phyloP scores from a whole-genome alignment of 2,113 vertebrate species.

The Penelope pileata region DNA sequence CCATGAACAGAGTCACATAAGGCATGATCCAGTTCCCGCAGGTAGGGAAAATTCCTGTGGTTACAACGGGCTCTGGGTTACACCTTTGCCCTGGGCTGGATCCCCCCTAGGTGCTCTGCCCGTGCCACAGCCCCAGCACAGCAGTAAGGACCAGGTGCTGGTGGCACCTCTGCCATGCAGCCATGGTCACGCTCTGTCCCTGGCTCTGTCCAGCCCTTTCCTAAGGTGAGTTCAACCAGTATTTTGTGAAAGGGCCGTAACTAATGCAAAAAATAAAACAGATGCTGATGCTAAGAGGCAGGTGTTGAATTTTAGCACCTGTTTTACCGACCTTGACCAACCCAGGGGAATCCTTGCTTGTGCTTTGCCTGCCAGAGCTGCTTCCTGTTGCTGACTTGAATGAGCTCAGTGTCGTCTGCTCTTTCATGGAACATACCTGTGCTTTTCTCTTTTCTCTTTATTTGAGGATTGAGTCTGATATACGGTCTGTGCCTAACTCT shows the following conservation, averaged over 20 bases:
- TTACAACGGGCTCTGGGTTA: neutral
- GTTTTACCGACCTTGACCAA: neutral
- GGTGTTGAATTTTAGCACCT: neutral
- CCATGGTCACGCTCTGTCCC: neutral
- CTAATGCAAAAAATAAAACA: neutral
- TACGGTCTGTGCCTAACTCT: constrained; percentile 43
- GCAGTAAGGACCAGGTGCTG: neutral
- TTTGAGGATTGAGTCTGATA: constrained; percentile 57
- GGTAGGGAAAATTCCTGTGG: fast-evolving
- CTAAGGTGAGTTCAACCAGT: neutral
- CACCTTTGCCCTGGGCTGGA: neutral
- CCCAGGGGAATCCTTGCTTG: constrained; percentile 58
- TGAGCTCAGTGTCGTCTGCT: constrained; percentile 33
- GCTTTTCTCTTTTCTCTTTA: constrained; percentile 71
- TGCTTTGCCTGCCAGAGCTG: constrained; percentile 28
- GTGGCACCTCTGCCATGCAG: neutral
- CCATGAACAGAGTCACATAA: fast-evolving
- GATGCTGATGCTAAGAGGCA: neutral
- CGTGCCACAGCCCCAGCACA: neutral
- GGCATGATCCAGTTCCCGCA: neutral
- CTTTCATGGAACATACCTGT: constrained; percentile 50
- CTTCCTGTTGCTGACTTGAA: constrained; percentile 30
- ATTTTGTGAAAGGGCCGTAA: neutral
- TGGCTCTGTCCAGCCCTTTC: neutral
- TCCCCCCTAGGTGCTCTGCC: fast-evolving